phyloP scores from a whole-genome alignment of 2,797 vertebrate species.

The Malurus leucopterus region DNA sequence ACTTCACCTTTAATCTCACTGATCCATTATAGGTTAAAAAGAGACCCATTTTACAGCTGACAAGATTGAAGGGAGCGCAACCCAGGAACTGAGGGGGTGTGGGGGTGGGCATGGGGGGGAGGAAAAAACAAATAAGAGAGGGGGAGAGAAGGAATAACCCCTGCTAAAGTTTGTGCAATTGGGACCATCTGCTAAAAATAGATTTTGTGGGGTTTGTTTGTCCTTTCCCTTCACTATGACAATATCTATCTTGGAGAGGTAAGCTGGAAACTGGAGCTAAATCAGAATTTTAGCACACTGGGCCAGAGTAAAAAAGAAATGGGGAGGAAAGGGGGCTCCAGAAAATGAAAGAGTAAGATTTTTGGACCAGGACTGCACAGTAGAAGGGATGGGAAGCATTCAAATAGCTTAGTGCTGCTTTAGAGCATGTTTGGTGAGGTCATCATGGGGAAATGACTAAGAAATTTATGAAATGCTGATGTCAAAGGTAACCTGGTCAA shows the following conservation, averaged over 20 bases:
- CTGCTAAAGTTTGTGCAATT: slow-evolving; percentile 27
- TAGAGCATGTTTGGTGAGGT: not conserved
- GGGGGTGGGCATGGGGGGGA: not conserved
- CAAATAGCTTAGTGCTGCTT: not conserved
- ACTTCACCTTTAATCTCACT: slow-evolving; percentile 78
- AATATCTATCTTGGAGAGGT: not conserved
- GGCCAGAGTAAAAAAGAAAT: not conserved
- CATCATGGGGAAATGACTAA: slow-evolving; percentile 32
- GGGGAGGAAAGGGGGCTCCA: rapidly evolving
- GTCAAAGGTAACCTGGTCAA: slow-evolving; percentile 30
- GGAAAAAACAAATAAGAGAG: not conserved
- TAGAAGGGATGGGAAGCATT: not conserved
- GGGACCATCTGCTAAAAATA: slow-evolving; percentile 61
- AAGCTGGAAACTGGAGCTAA: not conserved
- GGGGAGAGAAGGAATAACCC: not conserved
- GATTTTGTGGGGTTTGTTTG: not conserved
- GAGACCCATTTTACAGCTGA: slow-evolving; percentile 79
- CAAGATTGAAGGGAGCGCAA: slow-evolving; percentile 70
- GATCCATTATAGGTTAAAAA: slow-evolving; percentile 75
- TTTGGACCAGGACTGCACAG: not conserved
- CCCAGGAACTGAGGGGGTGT: not conserved
- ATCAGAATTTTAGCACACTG: not conserved
- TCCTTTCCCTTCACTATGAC: not conserved
- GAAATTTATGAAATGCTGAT: slow-evolving; percentile 36
- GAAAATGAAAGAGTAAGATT: not conserved